Percentiles rank a stretch among this genome's conserved stretches.
These are phyloP conservation scores for Gambusia affinis DNA, from an alignment of 2,113 vertebrate genomes.

Conservation along the genomic window DNA sequence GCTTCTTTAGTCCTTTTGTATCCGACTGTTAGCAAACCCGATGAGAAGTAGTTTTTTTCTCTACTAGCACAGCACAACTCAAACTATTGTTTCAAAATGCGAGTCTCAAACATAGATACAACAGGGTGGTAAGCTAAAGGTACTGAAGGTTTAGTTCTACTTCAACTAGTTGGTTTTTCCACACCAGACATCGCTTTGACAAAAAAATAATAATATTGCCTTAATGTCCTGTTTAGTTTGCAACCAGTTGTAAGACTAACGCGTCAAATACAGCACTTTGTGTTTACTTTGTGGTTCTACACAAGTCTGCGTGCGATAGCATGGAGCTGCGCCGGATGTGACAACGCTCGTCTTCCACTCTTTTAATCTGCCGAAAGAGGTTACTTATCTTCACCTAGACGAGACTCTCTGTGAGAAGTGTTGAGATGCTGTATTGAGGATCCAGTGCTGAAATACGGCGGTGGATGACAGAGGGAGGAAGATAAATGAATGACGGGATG, in stretches of 20 bases:
- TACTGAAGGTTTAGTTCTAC: background rate
- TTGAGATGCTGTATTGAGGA: conserved; percentile 58
- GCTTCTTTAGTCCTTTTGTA: too few relatives aligned
- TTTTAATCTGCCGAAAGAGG: conserved; percentile 69
- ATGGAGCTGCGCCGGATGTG: conserved; percentile 49
- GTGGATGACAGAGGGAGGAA: conserved; percentile 59
- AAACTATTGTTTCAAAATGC: too few relatives aligned
- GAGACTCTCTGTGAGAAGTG: conserved; percentile 55
- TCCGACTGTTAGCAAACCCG: too few relatives aligned
- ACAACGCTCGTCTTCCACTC: conserved; percentile 57
- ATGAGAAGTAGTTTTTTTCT: too few relatives aligned
- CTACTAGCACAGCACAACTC: too few relatives aligned
- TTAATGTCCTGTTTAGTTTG: too few relatives aligned
- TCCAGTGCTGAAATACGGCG: conserved; percentile 40
- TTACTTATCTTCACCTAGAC: conserved; percentile 55
- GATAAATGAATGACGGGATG: conserved; percentile 66
- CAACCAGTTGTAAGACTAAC: background rate
- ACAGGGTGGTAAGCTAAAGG: too few relatives aligned
- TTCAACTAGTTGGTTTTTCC: background rate
- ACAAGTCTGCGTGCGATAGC: background rate
- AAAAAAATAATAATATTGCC: too few relatives aligned
- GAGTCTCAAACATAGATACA: too few relatives aligned
- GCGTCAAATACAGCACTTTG: background rate
- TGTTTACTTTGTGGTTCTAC: background rate
- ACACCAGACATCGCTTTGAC: background rate